Base-by-base conservation (phyloP, 2,888 invertebrate species). In the Furcula furcula region DNA sequence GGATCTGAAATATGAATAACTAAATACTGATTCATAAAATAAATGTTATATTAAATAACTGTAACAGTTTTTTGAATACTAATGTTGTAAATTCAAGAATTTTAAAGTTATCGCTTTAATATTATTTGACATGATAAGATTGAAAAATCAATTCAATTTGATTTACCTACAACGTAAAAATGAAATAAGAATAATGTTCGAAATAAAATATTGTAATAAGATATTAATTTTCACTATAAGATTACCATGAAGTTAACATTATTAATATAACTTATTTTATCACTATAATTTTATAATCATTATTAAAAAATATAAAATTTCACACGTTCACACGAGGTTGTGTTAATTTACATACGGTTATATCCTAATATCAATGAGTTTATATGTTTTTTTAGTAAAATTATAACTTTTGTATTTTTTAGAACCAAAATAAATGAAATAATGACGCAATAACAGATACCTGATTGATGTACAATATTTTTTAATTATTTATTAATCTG, bases 241-340 rank as follows among this genome's bases (percentile, higher is more conserved):
- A 39, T 46, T 48, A 54, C 34, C 31, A 28, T 29, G 19, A 55
- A 57, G 35, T 47, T 55, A 42, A 52, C 39, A 46, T 7, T 11
- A 18, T 32, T 39, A 48, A 36, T 37, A 46, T 59, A 46, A 46
- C 25, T 45, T 50, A 55, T 52, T 47, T 42, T 42, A 46, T 26
- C 14, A 9, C 6, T 40, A 44, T 45, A 46, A 32, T 36, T 35
- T 30, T 40, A 42, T 48, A 33, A 39, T 48, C 27, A 29, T 40
- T 46, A 40, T 40, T 14, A 14, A 10, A 11, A 13, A n/a, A 13
- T 16, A n/a, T 16, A 12, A 7, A 12, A 28, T 48, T 59, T 62
- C 60, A 57, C 63, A 68, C 65, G 81, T 83, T 83, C 79, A 84
- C 83, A 86, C 81, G 64, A 65, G 85, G 84, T 85, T 86, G 85